These are phyloP conservation scores for Arctia plantaginis DNA, from an alignment of 2,888 invertebrate species.

Conservation along the genomic window DNA sequence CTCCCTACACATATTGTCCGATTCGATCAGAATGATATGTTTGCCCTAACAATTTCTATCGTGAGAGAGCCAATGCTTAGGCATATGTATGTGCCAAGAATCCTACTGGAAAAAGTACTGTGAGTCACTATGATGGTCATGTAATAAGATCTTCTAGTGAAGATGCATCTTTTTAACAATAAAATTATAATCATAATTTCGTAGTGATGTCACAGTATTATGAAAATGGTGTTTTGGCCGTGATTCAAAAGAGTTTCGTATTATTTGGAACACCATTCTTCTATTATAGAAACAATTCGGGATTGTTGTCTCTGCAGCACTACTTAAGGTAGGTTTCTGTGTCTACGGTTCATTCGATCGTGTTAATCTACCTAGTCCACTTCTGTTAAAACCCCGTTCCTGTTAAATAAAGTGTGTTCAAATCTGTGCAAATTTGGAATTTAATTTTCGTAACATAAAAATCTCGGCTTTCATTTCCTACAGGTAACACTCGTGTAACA, in stretches of 20 bases:
- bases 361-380: not conserved
- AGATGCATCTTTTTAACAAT: not conserved
- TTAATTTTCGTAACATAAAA: not conserved
- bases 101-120: no score
- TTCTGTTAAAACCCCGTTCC: not conserved
- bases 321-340: not conserved
- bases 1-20: no score
- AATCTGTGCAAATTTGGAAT: not conserved
- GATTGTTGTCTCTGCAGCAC: not conserved
- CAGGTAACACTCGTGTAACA: not conserved
- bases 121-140: no score
- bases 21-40: no score
- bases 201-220: conserved; percentile 2
- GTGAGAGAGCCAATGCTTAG: no score
- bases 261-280: conserved; percentile 11
- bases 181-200: no score
- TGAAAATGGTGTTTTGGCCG: not conserved
- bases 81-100: no score
- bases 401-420: not conserved
- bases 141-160: no score
- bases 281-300: conserved; percentile 5
- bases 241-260: not conserved
- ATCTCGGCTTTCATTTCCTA: not conserved
- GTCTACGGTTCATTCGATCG: not conserved
- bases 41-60: no score